Evolutionary conservation across 2,888 invertebrate species (phyloP), one percentile per base, ranked within the genome.

Genomic region (Meghimatium bilineatum): DNA sequence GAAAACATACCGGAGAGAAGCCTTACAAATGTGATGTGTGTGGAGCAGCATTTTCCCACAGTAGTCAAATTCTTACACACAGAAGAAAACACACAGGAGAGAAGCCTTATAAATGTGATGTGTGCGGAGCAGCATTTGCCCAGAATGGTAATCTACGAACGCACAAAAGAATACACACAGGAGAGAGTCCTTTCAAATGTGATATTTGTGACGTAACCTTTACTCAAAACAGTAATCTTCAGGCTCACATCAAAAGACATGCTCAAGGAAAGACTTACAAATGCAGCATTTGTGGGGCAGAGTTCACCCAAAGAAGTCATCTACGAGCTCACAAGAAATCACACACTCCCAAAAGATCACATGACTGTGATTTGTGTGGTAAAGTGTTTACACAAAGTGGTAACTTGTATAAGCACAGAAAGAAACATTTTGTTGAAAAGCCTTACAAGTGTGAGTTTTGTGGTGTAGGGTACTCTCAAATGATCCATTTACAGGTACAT

Each of bases 31-130:
- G 81, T 81, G 81, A 81, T 20, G 1, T 74, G 5, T 81, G 81
- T 63, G 74, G 74, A 26, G 71, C 34, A 26, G 20, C 38, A 12
- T 80, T 80, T 71, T 20, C 80, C 32, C 66, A 44, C 8, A 80
- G 69, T n/a, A 80, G 80, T 69, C 44, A 80, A 36, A 56, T 87
- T 20, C 83, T 79, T 23, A 85, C 84, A 60, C 87, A 87, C 63
- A 69, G 75, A 60, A 72, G 85, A 34, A 85, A 80, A 60, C 87
- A 87, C 75, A 83, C 85, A n/a, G 85, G 83, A 32, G 83, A 84
- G 32, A 85, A 81, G 23, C 85, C 87, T 5, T 81, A 81, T 38
- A 72, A 63, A 26, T 72, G 81, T 81, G 81, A 81, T 72, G 44
- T 81, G 2, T 81, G 81, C 44, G 74, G 29, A 12, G 67, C 67